Percentiles rank a stretch among this genome's conserved stretches.
phyloP scores from a whole-genome alignment of 1,140 invertebrate species.

The Nephotettix cincticeps region DNA sequence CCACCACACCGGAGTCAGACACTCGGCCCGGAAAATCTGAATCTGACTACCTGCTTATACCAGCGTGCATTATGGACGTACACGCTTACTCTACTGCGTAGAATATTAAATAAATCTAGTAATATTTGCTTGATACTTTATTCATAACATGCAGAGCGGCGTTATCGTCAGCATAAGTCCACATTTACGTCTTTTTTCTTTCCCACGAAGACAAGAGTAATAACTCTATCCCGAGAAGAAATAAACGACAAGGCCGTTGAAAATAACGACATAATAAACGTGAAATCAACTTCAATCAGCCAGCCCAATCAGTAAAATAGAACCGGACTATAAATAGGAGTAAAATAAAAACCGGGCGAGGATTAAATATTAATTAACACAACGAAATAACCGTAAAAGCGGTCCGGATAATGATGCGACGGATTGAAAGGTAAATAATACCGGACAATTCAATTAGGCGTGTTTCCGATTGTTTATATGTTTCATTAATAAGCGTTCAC shows the following conservation, averaged over 20 bases:
- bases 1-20: too few species aligned
- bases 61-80: too few species aligned
- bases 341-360: constrained; percentile 2
- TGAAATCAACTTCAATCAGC: constrained; percentile 12
- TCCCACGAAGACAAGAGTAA: too few species aligned
- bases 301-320: not conserved
- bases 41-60: too few species aligned
- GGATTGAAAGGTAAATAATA: not conserved
- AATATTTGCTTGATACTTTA: too few species aligned
- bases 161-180: too few species aligned
- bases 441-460: not conserved
- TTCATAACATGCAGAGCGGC: too few species aligned
- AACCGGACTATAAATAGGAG: not conserved
- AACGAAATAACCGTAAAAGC: constrained; percentile 1
- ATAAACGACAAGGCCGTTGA: not conserved
- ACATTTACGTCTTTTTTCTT: too few species aligned
- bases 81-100: too few species aligned
- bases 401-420: not conserved
- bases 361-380: constrained; percentile 13
- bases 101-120: too few species aligned
- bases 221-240: too few species aligned
- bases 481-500: not conserved
- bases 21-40: too few species aligned
- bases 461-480: not conserved
- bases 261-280: constrained; percentile 1